Evolutionary conservation across 1,140 invertebrate genomes (phyloP).

Genomic region (Orius insidiosus): DNA sequence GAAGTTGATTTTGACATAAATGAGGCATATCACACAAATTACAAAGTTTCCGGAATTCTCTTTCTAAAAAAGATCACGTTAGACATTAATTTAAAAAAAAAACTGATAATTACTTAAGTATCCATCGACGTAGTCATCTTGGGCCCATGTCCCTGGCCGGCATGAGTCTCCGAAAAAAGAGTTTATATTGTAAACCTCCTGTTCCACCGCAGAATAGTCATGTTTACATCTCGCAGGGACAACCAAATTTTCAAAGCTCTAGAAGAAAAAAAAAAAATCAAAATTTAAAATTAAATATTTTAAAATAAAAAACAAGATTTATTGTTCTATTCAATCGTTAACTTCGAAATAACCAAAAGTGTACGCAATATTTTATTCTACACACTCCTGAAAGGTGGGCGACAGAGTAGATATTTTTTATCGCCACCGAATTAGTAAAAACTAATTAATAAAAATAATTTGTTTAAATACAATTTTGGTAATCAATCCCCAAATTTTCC

Average conservation of each 20-base stretch:
- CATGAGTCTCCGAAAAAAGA: slow-evolving; percentile 2
- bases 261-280: neutral
- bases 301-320: too few species aligned
- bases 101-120: neutral
- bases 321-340: too few species aligned
- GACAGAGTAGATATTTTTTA: too few species aligned
- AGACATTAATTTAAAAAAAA: neutral
- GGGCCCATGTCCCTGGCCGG: neutral
- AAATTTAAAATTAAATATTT: neutral
- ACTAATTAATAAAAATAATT: too few species aligned
- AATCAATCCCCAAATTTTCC: too few species aligned
- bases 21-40: slow-evolving; percentile 1
- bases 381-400: too few species aligned
- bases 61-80: slow-evolving; percentile 4
- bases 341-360: too few species aligned
- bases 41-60: slow-evolving; percentile 1
- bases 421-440: too few species aligned
- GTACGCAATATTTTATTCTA: too few species aligned
- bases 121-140: neutral
- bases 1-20: neutral
- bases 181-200: slow-evolving; percentile 1
- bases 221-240: neutral
- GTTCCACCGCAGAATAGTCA: neutral
- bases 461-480: too few species aligned
- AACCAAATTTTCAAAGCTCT: slow-evolving; percentile 2